phyloP scores from a whole-genome alignment of 2,113 vertebrate genomes.

The Coptodon bakossiorum region DNA sequence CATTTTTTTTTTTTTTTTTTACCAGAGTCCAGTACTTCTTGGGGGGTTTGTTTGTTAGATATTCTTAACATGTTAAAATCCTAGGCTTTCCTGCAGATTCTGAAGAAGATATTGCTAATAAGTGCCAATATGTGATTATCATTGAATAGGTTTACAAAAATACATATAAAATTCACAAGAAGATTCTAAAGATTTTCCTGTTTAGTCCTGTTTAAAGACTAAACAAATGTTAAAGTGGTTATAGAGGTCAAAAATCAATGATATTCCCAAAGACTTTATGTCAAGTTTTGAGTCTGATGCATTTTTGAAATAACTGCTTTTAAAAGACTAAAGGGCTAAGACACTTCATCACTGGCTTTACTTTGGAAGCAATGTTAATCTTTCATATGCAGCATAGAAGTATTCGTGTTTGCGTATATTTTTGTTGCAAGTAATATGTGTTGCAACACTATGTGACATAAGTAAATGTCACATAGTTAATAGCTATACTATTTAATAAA shows the following conservation, averaged over 20 bases:
- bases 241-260: neutral
- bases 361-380: neutral
- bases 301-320: neutral
- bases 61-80: neutral
- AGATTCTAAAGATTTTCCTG: neutral
- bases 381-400: neutral
- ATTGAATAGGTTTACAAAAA: neutral
- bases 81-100: neutral
- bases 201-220: neutral
- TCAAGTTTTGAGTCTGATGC: neutral
- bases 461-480: neutral
- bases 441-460: no score
- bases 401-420: neutral
- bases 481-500: neutral
- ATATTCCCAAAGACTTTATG: neutral
- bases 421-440: neutral
- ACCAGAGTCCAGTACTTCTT: neutral
- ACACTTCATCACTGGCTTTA: neutral
- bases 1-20: neutral
- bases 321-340: neutral
- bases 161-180: neutral
- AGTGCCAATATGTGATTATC: neutral
- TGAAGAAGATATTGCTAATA: neutral
- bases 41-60: neutral
- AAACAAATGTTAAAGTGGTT: neutral